Base-by-base conservation (phyloP, 2,797 vertebrate species). In the Tachyglossus aculeatus region DNA sequence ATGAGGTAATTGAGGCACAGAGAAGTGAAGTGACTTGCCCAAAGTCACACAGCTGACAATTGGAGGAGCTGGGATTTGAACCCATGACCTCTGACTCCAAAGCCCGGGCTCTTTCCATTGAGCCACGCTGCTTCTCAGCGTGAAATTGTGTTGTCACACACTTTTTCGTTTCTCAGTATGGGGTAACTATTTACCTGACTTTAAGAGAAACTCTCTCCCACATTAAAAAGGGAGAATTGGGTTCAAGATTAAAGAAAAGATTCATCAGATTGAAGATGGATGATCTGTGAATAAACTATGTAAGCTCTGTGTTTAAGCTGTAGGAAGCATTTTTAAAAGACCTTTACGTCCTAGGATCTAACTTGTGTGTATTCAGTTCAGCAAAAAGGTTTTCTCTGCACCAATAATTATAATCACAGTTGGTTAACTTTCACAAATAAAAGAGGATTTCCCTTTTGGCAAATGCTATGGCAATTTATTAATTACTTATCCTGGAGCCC, bases 351-450 rank as follows among this genome's bases (percentile, higher is more conserved):
- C 27, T 45, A 33, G 6, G 27, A 3, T 10, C 37, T 37, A 22
- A 31, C 32, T 34, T 7, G 3, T 14, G 3, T 1, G 0, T 19
- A 22, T 5, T 33, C 36, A 29, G 16, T 27, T 6, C n/a, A 21
- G 11, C 6, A 11, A 1, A 24, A 40, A 38, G n/a, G 19, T 37
- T 61, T 61, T 54, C 62, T 24, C 14, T 25, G 24, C 18, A 21
- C 18, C 37, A 53, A 29, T 18, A 3, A 32, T 10, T 6, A 9
- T 13, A 18, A 29, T 45, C 4, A 13, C 15, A 24, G 12, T 15
- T 9, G 54, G 15, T 51, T 3, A 6, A 21, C 11, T 22, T 43
- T 7, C 2, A 4, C 6, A 12, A 7, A 8, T 19, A 18, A 15
- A 10, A 48, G 44, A 18, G 25, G 12, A 6, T 31, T 15, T 14